Conservation (phyloP, 2,113 vertebrate species). For the Dasyornis broadbenti region DNA sequence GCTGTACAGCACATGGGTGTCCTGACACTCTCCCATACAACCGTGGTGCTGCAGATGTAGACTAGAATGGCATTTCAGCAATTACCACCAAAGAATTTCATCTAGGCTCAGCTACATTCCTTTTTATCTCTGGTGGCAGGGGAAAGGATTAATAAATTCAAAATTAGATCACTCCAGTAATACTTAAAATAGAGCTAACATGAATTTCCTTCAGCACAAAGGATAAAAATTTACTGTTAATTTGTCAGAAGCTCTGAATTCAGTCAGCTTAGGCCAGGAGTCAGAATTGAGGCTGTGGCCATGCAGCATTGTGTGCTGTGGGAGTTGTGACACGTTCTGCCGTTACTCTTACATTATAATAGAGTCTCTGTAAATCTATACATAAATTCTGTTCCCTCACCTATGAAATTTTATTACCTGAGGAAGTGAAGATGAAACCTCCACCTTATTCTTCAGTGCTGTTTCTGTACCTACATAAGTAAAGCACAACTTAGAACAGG, state of each 20-base stretch:
- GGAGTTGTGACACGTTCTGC: not conserved
- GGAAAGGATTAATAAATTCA: not conserved
- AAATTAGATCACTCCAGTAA: not conserved
- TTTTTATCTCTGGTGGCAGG: not conserved
- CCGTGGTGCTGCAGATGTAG: not conserved
- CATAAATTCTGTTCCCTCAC: not conserved
- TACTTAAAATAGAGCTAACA: not conserved
- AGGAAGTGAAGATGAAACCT: slow-evolving; percentile 39
- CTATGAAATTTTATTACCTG: slow-evolving; percentile 69
- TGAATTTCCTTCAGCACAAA: not conserved
- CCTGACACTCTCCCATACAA: not conserved
- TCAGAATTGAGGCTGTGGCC: not conserved
- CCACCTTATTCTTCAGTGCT: slow-evolving; percentile 56
- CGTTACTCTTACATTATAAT: not conserved
- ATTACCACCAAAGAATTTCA: not conserved
- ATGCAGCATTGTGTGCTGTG: not conserved
- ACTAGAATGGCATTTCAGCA: not conserved
- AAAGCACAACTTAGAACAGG: not conserved
- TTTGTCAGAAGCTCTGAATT: not conserved
- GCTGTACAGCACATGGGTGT: not conserved
- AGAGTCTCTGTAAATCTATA: not conserved
- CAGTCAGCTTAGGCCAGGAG: not conserved
- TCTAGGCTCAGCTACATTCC: not conserved
- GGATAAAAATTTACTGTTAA: not conserved
- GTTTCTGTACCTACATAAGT: slow-evolving; percentile 28